These are phyloP conservation scores for Morelia viridis DNA, from an alignment of 2,797 vertebrate genomes.

Conservation along the genomic window DNA sequence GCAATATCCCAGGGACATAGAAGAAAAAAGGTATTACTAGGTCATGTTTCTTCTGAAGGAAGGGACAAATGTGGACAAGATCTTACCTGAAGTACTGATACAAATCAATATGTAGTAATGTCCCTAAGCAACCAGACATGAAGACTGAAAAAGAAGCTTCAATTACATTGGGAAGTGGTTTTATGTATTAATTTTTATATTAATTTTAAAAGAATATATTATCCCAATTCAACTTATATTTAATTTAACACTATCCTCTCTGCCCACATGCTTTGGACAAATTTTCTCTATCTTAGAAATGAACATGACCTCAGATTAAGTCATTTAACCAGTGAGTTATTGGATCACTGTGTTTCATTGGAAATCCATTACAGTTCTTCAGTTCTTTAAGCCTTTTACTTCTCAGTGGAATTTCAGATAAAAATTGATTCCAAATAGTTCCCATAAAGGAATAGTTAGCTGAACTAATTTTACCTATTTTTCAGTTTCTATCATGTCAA, in stretches of 20 bases:
- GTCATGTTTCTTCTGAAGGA: neutral
- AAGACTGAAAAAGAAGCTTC: neutral
- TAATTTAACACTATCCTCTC: neutral
- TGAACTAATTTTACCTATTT: slow-evolving; percentile 57
- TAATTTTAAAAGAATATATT: neutral
- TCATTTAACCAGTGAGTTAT: slow-evolving; percentile 60
- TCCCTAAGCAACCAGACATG: neutral
- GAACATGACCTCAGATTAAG: slow-evolving; percentile 1
- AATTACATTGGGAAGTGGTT: neutral
- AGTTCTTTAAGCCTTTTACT: slow-evolving; percentile 46
- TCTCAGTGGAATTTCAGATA: slow-evolving; percentile 53
- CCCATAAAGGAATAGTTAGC: slow-evolving; percentile 57
- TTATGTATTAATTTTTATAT: neutral
- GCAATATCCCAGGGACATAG: neutral
- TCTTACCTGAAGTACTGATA: neutral
- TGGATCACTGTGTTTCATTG: slow-evolving; percentile 44
- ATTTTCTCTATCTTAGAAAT: slow-evolving; percentile 37
- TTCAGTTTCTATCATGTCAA: slow-evolving; percentile 58
- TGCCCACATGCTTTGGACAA: slow-evolving; percentile 37
- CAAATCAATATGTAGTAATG: neutral
- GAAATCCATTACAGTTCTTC: slow-evolving; percentile 60
- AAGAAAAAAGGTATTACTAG: too few species aligned
- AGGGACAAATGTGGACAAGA: neutral
- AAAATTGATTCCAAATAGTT: slow-evolving; percentile 59
- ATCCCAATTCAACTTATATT: neutral